Percentiles rank a stretch among this genome's conserved stretches.
phyloP scores from a whole-genome alignment of 1,140 invertebrate species.

The Batillaria attramentaria region DNA sequence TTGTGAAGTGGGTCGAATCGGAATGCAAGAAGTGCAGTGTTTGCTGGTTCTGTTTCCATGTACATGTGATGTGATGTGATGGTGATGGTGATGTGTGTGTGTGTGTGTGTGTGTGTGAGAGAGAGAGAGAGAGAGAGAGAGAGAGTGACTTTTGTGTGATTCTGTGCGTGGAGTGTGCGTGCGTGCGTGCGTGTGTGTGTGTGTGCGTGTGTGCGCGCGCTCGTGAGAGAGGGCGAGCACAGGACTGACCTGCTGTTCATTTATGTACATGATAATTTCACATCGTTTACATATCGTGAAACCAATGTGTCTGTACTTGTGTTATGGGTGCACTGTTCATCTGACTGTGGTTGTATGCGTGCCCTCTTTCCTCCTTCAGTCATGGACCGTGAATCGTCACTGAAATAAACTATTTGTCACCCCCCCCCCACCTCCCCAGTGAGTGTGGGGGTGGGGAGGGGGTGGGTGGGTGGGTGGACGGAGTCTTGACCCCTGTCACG shows the following conservation, averaged over 20 bases:
- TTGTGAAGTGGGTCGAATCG: too few relatives aligned
- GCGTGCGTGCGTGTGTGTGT: slow-evolving; percentile 10
- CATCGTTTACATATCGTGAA: background rate
- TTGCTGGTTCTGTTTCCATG: background rate
- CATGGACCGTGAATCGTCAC: too few relatives aligned
- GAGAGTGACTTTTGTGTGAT: background rate
- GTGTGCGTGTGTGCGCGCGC: background rate
- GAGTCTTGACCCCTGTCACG: too few relatives aligned
- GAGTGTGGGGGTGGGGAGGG: too few relatives aligned
- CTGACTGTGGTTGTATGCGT: background rate
- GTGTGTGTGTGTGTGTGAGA: slow-evolving; percentile 1
- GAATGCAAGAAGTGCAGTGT: too few relatives aligned
- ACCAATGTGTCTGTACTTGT: background rate
- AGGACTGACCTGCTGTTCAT: too few relatives aligned
- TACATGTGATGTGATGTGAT: background rate
- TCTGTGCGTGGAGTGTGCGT: background rate
- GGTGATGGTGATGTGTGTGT: background rate
- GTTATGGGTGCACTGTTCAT: background rate
- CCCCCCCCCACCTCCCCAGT: too few relatives aligned
- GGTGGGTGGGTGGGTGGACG: too few relatives aligned
- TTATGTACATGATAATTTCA: background rate
- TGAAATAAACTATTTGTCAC: too few relatives aligned
- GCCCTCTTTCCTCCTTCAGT: background rate
- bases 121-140: background rate
- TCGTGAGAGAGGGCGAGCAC: too few relatives aligned